Percentiles rank a stretch among this genome's conserved stretches.
These are phyloP conservation scores for Idris sp. DNA, from an alignment of 1,140 invertebrate genomes.

Conservation along the genomic window DNA sequence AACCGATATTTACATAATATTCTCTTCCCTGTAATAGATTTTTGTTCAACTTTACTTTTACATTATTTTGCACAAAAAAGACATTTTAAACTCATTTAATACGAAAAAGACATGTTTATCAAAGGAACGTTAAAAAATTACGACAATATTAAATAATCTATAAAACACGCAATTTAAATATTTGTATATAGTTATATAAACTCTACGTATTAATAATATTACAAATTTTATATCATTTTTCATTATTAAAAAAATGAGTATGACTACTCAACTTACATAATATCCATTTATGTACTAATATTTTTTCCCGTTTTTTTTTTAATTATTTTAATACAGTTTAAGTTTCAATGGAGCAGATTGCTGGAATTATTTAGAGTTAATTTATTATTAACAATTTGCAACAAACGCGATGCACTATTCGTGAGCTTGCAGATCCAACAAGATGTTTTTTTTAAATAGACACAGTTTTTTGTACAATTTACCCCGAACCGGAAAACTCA, in stretches of 20 bases:
- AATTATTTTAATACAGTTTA: constrained; percentile 59
- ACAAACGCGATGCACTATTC: constrained; percentile 7
- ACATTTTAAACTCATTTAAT: constrained; percentile 45
- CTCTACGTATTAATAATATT: constrained; percentile 68
- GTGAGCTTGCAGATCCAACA: constrained; percentile 1
- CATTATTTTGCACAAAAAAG: constrained; percentile 26
- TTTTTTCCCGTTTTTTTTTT: no score
- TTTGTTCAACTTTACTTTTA: constrained; percentile 22
- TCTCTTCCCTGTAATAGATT: constrained; percentile 57
- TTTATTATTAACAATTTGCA: constrained; percentile 48
- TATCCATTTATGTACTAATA: constrained; percentile 45
- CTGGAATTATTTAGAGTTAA: constrained; percentile 56
- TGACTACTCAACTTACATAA: constrained; percentile 53
- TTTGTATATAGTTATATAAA: constrained; percentile 58
- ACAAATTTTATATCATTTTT: constrained; percentile 57
- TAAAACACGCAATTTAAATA: constrained; percentile 67
- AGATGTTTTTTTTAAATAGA: constrained; percentile 11
- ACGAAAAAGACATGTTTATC: constrained; percentile 44
- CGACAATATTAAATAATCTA: constrained; percentile 63
- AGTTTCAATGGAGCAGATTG: constrained; percentile 30
- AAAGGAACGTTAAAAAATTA: constrained; percentile 55
- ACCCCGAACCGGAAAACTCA: constrained; percentile 58
- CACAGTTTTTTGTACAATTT: constrained; percentile 17
- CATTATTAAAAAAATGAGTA: constrained; percentile 65
- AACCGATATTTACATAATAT: constrained; percentile 72